These are phyloP conservation scores for Gouania willdenowi DNA, from an alignment of 2,797 vertebrate species.

Conservation along the genomic window DNA sequence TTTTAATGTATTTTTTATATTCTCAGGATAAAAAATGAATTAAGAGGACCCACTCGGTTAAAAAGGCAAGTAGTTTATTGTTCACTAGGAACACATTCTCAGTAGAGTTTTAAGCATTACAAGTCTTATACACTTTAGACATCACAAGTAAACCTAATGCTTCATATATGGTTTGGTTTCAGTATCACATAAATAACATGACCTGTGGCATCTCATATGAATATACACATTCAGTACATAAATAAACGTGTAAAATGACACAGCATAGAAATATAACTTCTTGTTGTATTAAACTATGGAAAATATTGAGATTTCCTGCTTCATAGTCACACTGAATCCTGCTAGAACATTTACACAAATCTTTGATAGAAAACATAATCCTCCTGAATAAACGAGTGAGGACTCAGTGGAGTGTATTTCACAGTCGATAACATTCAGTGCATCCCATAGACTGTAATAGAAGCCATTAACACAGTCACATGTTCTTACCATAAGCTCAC, in stretches of 20 bases:
- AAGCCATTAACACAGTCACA: constrained; percentile 47
- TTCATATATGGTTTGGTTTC: constrained; percentile 43
- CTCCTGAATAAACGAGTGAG: constrained; percentile 30
- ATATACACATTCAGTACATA: constrained; percentile 70
- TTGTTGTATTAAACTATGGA: constrained; percentile 49
- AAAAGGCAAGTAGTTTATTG: constrained; percentile 64
- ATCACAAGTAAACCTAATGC: constrained; percentile 39
- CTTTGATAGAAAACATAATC: constrained; percentile 36
- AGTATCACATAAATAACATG: constrained; percentile 68
- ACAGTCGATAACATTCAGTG: constrained; percentile 64
- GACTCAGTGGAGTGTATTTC: constrained; percentile 45
- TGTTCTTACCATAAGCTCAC: constrained; percentile 26
- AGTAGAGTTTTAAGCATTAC: constrained; percentile 51
- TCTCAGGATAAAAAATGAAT: no score
- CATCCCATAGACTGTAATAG: constrained; percentile 39
- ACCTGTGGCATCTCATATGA: constrained; percentile 55
- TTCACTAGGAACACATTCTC: constrained; percentile 59
- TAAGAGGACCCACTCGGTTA: no score
- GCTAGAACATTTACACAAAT: constrained; percentile 44
- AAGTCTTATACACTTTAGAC: constrained; percentile 42
- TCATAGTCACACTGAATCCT: constrained; percentile 33
- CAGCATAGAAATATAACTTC: constrained; percentile 54
- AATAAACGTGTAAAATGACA: constrained; percentile 66
- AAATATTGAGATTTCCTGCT: constrained; percentile 45
- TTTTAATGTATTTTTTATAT: no score